A percentile compares a stretch with the other conserved stretches of the same genome.
These are phyloP conservation scores for Eupeodes latifasciatus DNA, from an alignment of 2,888 invertebrate species.

Conservation along the genomic window DNA sequence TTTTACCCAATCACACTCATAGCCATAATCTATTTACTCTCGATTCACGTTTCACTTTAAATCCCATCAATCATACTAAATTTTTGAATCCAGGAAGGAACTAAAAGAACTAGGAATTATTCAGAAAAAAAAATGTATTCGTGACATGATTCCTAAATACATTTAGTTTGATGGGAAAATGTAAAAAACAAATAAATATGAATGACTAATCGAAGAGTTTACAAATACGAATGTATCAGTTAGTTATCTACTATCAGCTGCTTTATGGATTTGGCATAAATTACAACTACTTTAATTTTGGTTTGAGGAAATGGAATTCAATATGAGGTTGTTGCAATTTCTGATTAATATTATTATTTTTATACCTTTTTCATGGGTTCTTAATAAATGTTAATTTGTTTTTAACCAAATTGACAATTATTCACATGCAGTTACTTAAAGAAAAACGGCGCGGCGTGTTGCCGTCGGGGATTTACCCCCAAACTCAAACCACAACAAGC, in stretches of 20 bases:
- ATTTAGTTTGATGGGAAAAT: background rate
- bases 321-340: constrained; percentile 3
- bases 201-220: constrained; percentile 26
- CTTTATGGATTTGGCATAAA: background rate
- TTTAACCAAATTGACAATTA: background rate
- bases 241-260: background rate
- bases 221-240: background rate
- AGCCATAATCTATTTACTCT: constrained; percentile 3
- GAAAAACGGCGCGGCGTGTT: background rate
- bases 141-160: background rate
- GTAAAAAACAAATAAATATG: background rate
- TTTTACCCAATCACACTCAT: background rate
- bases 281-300: constrained; percentile 3
- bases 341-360: background rate
- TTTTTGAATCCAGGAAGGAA: constrained; percentile 38
- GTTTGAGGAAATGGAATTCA: constrained; percentile 30
- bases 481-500: background rate
- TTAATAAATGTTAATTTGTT: background rate
- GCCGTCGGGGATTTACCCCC: background rate
- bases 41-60: constrained; percentile 19
- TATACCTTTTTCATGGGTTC: background rate
- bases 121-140: background rate
- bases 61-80: constrained; percentile 1
- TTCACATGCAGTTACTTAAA: background rate
- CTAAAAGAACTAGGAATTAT: constrained; percentile 26